Evolutionary conservation across 2,113 vertebrate species (phyloP).

Genomic region (Galbula dea): DNA sequence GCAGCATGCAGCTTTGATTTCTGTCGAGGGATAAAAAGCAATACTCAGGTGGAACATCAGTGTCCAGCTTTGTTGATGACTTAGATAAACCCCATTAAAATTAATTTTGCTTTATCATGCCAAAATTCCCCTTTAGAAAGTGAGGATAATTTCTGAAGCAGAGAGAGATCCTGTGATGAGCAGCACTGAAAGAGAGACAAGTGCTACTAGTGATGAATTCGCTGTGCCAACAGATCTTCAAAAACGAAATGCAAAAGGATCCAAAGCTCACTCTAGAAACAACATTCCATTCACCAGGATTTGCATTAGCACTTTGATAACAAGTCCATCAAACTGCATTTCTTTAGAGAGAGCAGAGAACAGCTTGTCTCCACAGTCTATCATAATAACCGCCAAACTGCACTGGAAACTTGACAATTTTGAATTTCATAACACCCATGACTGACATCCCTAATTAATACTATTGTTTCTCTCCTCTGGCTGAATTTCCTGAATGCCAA

Average conservation of each 20-base stretch:
- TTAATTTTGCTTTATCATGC: neutral
- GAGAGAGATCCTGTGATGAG: neutral
- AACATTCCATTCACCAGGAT: neutral
- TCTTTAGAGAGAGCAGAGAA: slow-evolving; percentile 59
- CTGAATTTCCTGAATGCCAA: slow-evolving; percentile 67
- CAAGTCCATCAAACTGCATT: slow-evolving; percentile 46
- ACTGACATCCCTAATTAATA: slow-evolving; percentile 76
- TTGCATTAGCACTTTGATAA: slow-evolving; percentile 41
- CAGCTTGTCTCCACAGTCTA: slow-evolving; percentile 72
- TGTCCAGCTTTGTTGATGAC: neutral
- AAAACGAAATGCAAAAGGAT: neutral
- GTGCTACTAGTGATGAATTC: neutral
- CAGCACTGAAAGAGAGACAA: neutral
- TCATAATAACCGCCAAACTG: slow-evolving; percentile 70
- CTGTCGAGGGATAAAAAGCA: neutral
- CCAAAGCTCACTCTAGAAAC: neutral
- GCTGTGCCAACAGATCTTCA: neutral
- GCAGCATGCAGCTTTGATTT: neutral
- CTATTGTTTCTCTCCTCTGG: slow-evolving; percentile 71
- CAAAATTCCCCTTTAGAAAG: neutral
- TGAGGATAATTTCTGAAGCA: neutral
- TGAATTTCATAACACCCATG: slow-evolving; percentile 73
- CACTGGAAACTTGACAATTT: slow-evolving; percentile 67
- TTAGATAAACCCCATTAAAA: neutral
- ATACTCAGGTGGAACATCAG: neutral